These are phyloP conservation scores for Zhuqinia jingwanae DNA, from an alignment of 2,888 invertebrate species.

Conservation along the genomic window DNA sequence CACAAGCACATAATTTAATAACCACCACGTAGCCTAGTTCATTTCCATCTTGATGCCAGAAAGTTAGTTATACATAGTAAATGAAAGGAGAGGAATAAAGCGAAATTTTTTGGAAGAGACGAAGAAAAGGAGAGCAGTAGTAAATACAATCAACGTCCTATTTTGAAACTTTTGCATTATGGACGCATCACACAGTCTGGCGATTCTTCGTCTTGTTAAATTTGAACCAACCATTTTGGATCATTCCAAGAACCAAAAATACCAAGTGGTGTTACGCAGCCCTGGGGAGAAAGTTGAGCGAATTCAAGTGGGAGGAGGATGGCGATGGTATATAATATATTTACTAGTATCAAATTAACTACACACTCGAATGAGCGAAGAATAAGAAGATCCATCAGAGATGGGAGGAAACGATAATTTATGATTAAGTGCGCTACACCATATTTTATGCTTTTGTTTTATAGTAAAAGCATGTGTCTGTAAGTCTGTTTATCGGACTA, in stretches of 20 bases:
- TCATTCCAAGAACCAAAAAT: neutral
- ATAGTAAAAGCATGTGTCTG: no score
- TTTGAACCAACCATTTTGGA: neutral
- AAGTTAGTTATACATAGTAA: conserved; percentile 21
- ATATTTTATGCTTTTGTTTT: no score
- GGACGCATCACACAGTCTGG: neutral
- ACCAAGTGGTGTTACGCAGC: neutral
- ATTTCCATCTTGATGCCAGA: conserved; percentile 21
- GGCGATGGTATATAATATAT: neutral
- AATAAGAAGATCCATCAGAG: conserved; percentile 81
- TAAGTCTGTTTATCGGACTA: no score
- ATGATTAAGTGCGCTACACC: no score
- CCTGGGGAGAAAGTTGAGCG: conserved; percentile 8
- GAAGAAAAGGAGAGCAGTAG: conserved; percentile 1
- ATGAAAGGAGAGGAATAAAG: neutral
- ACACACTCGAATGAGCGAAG: neutral
- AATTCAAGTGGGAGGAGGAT: neutral
- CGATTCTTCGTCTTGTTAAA: no score
- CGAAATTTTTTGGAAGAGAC: neutral
- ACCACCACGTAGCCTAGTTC: conserved; percentile 25
- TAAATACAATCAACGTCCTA: conserved; percentile 40
- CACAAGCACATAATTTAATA: conserved; percentile 38
- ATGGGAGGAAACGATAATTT: conserved; percentile 84
- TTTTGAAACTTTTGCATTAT: conserved; percentile 27
- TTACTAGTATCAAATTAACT: conserved; percentile 3